Conservation (phyloP, 2,797 vertebrate species). For the Picus viridis region DNA sequence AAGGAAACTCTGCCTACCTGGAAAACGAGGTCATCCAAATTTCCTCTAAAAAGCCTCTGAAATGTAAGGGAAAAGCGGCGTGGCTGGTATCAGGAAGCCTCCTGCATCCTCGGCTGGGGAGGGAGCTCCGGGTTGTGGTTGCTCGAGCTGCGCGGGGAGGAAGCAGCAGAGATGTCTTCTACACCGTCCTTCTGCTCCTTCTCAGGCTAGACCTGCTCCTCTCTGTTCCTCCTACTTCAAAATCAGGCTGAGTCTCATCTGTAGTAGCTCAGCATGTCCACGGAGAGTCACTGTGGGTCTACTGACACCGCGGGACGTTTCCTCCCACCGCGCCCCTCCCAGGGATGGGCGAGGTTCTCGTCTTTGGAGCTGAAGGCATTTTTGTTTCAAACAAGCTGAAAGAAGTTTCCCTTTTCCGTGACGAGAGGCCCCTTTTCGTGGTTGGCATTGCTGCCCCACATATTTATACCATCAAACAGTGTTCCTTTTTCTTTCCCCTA, state of each 20-base stretch:
- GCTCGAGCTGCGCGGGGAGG: neutral
- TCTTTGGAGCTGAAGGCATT: neutral
- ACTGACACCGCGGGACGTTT: neutral
- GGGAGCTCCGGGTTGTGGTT: neutral
- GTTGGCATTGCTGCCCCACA: neutral
- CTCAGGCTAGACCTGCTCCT: neutral
- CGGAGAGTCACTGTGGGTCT: constrained; percentile 67
- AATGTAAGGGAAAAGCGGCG: neutral
- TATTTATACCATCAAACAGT: neutral
- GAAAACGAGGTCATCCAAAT: constrained; percentile 18
- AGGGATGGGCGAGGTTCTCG: neutral
- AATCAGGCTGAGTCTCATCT: neutral
- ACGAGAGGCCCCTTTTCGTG: neutral
- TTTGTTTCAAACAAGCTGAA: neutral
- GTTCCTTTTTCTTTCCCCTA: neutral
- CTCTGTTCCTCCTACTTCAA: constrained; percentile 44
- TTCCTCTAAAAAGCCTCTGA: neutral
- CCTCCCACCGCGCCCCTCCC: neutral
- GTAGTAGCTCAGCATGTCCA: neutral
- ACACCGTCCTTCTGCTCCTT: neutral
- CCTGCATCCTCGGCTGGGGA: neutral
- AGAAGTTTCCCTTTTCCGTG: constrained; percentile 11
- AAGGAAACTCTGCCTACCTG: constrained; percentile 60
- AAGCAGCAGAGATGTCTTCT: neutral
- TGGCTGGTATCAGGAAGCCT: neutral